Evolutionary conservation across 2,797 vertebrate genomes (phyloP), one percentile per base, ranked within the genome.

Genomic region (Rhinogobio ventralis): DNA sequence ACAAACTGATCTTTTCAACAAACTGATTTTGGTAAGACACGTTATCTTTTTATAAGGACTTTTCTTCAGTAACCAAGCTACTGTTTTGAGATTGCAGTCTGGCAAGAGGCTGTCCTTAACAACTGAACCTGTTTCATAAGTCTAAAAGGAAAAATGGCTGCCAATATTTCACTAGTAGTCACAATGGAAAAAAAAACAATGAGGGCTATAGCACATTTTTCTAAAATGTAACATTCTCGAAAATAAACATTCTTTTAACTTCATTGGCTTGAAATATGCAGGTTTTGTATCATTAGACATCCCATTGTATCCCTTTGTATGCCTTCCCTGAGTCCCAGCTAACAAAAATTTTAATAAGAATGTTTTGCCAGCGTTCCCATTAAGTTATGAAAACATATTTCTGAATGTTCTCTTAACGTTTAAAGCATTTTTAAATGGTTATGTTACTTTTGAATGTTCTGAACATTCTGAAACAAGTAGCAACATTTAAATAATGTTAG

Each of bases 1-100:
- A 74, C 80, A 68, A 80, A 77, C 74, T 15, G 17, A 20, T 36
- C 49, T 46, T 36, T 55, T 23, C 11, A 75, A 49, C 84, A 86
- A 62, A 81, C 20, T 83, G 46, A 39, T 72, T 76, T 73, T 80
- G 36, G 57, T 33, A 36, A 76, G 14, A 53, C 23, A 51, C 49
- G 28, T 71, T 25, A 53, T 82, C 55, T 36, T 64, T 71, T 75
- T 42, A 55, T 51, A 28, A 46, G 7, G 46, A 13, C 66, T 60
- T 67, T 53, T 69, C 17, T 83, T 84, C 19, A 4, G 33, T 33
- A 71, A 51, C 23, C 49, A 71, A 71, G 17, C 51, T 57, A 42
- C 49, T 15, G 23, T 45, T 81, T 36, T 46, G 28, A 55, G 5
- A 66, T 39, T 30, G 14, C 33, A 64, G 79, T 30, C 53, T 81